Conservation (phyloP, 2,888 invertebrate species). For the Lasioglossum zephyrum region DNA sequence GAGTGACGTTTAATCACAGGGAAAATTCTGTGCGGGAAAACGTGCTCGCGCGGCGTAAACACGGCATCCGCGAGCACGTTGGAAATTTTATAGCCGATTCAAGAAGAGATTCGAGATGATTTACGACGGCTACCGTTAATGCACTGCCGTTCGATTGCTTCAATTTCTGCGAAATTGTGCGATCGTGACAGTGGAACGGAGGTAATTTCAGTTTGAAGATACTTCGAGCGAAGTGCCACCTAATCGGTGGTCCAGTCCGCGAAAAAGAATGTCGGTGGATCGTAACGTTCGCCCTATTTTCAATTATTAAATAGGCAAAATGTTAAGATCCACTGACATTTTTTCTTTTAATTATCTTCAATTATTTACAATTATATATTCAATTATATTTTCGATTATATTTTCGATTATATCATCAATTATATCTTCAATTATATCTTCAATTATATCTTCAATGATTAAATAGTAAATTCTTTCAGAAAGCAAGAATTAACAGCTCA, state of each 20-base stretch:
- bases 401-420: too few species aligned
- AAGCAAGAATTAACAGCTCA: not conserved
- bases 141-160: constrained; percentile 6
- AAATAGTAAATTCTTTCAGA: not conserved
- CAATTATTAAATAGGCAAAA: not conserved
- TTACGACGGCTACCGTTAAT: constrained; percentile 13
- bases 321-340: too few species aligned
- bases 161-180: constrained; percentile 4
- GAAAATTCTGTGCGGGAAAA: constrained; percentile 22
- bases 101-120: constrained; percentile 13
- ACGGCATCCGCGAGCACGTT: not conserved
- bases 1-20: constrained; percentile 29
- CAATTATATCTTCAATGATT: not conserved
- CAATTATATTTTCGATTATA: too few species aligned
- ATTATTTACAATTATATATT: too few species aligned
- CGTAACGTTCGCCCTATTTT: not conserved
- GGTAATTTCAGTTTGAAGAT: constrained; percentile 1
- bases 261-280: not conserved
- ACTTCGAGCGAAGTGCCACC: not conserved
- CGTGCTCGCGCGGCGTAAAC: not conserved
- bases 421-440: not conserved
- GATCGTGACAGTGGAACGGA: not conserved
- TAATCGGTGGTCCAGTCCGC: not conserved
- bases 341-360: too few species aligned
- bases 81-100: constrained; percentile 5